Conservation (phyloP, 2,888 invertebrate genomes). For the Heteropelma amictum region DNA sequence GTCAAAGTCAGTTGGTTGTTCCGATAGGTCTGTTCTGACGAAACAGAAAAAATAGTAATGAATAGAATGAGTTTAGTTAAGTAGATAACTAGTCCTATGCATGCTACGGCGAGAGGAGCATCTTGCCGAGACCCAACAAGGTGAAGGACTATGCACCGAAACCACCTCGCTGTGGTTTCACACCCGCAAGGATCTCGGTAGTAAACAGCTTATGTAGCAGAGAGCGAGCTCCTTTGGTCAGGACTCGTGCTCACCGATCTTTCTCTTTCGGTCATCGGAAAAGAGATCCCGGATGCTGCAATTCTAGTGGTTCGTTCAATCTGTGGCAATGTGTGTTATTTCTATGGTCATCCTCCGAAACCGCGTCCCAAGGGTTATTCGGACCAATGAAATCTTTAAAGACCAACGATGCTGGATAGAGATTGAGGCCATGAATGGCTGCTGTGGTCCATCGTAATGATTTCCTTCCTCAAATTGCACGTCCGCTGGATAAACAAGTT, state of each 20-base stretch:
- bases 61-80: slow-evolving; percentile 18
- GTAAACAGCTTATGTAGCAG: slow-evolving; percentile 65
- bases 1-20: too few species aligned
- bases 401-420: too few species aligned
- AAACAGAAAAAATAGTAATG: neutral
- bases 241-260: slow-evolving; percentile 60
- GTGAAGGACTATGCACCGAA: slow-evolving; percentile 74
- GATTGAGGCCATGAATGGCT: too few species aligned
- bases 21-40: neutral
- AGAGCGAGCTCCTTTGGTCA: slow-evolving; percentile 70
- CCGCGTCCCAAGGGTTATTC: neutral
- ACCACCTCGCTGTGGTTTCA: slow-evolving; percentile 78
- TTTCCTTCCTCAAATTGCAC: too few species aligned
- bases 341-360: slow-evolving; percentile 29
- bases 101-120: slow-evolving; percentile 13
- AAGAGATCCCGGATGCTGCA: slow-evolving; percentile 39
- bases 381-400: neutral
- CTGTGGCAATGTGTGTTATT: slow-evolving; percentile 38
- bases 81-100: slow-evolving; percentile 27
- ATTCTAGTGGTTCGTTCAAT: slow-evolving; percentile 22
- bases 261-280: slow-evolving; percentile 48
- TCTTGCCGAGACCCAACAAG: slow-evolving; percentile 35
- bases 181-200: slow-evolving; percentile 74
- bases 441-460: too few species aligned
- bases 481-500: too few species aligned